Conservation (phyloP, 2,113 vertebrate genomes). For the Megaceryle maxima region DNA sequence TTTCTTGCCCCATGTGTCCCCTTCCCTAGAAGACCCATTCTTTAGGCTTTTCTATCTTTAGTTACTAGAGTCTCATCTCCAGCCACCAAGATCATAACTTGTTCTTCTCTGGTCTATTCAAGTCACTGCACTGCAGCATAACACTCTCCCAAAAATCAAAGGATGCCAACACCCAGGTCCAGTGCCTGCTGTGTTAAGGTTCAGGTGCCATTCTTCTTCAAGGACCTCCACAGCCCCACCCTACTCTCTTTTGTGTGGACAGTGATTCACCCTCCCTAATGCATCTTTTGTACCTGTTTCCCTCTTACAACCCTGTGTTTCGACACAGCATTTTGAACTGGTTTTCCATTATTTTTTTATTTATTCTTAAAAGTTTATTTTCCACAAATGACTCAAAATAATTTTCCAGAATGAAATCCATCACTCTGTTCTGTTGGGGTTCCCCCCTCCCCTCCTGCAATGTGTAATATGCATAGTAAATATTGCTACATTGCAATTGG, state of each 20-base stretch:
- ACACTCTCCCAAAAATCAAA: background rate
- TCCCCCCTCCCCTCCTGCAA: background rate
- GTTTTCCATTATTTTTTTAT: background rate
- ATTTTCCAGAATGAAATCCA: conserved; percentile 5
- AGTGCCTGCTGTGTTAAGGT: fast-evolving
- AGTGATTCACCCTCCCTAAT: background rate
- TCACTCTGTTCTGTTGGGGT: background rate
- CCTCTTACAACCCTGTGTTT: background rate
- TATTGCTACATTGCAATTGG: background rate
- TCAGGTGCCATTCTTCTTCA: background rate
- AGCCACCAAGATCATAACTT: background rate
- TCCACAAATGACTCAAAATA: background rate
- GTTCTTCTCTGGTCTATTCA: background rate
- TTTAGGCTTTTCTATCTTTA: background rate
- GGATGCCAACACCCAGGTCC: background rate
- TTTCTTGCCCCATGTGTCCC: background rate
- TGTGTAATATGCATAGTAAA: background rate
- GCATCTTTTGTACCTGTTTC: background rate
- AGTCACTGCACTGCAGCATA: background rate
- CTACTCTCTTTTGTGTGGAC: background rate
- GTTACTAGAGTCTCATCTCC: background rate
- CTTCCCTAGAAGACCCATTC: background rate
- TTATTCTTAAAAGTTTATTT: background rate
- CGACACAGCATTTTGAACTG: background rate
- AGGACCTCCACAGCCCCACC: background rate